These are phyloP conservation scores for Lemur catta DNA, from an alignment of 2,797 vertebrate species.

Conservation along the genomic window DNA sequence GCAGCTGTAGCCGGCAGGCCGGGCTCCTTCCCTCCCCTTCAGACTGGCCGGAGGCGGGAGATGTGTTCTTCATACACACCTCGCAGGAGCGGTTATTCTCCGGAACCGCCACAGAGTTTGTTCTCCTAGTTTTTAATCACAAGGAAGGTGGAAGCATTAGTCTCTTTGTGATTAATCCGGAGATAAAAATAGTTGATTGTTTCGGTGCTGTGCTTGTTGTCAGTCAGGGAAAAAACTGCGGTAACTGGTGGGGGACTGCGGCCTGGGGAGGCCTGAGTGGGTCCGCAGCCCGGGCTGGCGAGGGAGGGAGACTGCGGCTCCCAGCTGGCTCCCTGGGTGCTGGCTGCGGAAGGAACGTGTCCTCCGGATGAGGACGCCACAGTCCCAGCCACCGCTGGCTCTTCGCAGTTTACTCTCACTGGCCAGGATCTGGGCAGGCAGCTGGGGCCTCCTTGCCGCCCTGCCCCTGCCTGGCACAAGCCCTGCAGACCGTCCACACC, in stretches of 20 bases:
- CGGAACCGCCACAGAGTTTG: slow-evolving; percentile 64
- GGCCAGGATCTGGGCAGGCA: neutral
- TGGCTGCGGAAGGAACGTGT: accelerated
- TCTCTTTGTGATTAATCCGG: slow-evolving; percentile 80
- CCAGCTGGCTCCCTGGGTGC: accelerated
- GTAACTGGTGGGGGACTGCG: slow-evolving; percentile 59
- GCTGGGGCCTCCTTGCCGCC: neutral
- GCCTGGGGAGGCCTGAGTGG: neutral
- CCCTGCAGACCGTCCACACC: neutral
- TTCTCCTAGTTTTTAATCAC: slow-evolving; percentile 85
- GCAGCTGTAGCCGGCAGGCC: slow-evolving; percentile 85
- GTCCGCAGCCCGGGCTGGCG: accelerated
- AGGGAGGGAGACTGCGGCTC: accelerated
- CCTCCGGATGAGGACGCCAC: accelerated
- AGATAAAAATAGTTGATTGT: slow-evolving; percentile 82
- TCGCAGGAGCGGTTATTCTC: slow-evolving; percentile 77
- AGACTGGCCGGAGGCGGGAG: slow-evolving; percentile 63
- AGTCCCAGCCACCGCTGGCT: accelerated
- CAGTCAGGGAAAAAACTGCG: slow-evolving; percentile 28
- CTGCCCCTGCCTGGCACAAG: neutral
- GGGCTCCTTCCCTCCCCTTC: slow-evolving; percentile 69
- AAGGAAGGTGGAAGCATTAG: slow-evolving; percentile 68
- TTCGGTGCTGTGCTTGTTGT: slow-evolving; percentile 58
- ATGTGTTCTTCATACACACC: slow-evolving; percentile 83
- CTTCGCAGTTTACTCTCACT: neutral